These are phyloP conservation scores for Varanus salvator DNA, from an alignment of 2,113 vertebrate species.

Conservation along the genomic window DNA sequence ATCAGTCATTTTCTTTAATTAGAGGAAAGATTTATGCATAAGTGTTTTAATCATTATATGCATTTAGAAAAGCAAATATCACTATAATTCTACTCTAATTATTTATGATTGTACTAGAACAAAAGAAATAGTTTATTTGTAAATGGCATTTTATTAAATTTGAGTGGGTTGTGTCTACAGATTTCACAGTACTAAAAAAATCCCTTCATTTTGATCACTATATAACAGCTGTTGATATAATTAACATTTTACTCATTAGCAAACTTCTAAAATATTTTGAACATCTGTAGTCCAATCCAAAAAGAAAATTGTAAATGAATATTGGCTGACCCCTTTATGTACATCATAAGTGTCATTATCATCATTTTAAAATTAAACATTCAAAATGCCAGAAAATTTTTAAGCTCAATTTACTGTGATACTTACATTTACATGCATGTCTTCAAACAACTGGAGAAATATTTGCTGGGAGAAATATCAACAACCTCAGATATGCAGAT, in stretches of 20 bases:
- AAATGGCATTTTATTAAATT: slow-evolving; percentile 14
- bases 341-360: too few relatives aligned
- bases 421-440: too few relatives aligned
- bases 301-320: not conserved
- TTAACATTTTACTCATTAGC: slow-evolving; percentile 8
- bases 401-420: too few relatives aligned
- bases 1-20: not conserved
- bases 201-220: not conserved
- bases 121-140: not conserved
- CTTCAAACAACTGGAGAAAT: too few relatives aligned
- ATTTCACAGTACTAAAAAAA: not conserved
- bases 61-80: slow-evolving; percentile 6
- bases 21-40: not conserved
- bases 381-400: not conserved
- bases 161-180: not conserved
- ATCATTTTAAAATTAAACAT: not conserved
- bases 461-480: too few relatives aligned
- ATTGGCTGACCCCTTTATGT: not conserved
- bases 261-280: not conserved
- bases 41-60: slow-evolving; percentile 19
- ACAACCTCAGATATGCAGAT: too few relatives aligned
- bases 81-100: not conserved
- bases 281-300: not conserved
- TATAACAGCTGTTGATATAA: not conserved
- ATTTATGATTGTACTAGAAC: not conserved